Evolutionary conservation across 2,888 invertebrate species (phyloP), one percentile per base, ranked within the genome.

Genomic region (Tigriopus californicus): DNA sequence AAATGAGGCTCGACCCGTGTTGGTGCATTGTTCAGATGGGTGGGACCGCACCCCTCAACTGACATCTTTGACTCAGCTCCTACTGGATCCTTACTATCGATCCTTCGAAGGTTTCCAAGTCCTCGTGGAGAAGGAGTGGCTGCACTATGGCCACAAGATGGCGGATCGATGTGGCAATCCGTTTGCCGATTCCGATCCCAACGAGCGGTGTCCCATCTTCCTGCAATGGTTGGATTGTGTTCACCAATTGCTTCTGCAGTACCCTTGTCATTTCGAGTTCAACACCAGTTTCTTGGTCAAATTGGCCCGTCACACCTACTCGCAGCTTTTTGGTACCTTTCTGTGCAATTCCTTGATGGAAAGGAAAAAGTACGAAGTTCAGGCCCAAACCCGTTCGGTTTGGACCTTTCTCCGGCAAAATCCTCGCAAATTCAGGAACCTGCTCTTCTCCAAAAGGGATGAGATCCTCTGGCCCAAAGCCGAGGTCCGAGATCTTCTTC

Each of bases 11-110:
- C 79, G 89, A 55, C 90, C 94, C 8, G 95, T 92, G 59, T 76
- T 98, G 62, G 92, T 98, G 11, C 97, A 97, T 72, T 97, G 97
- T 73, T 92, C 92, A 2, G 97, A 97, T 74, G 97, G 97, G 52
- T 97, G 97, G 97, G 97, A 98, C 74, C 79, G 97, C 65, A 98
- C 97, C 60, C 89, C 97, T 51, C 97, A 98, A 75, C 85, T 98
- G 64, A 88, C 90, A 15, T 86, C 94, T 46, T 77, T 95, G 57
- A 89, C 91, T 13, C 85, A 95, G 72, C 76, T 97, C 47, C 75
- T 95, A 67, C 77, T 95, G 44, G 97, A 97, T 76, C 91, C 94
- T 0, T 84, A 82, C 73, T 97, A 97, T 72, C 77, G 97, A 65
- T 97, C 58, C 64, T 65, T 71, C 3, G 71, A 91, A 87, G 95